These are phyloP conservation scores for Cyclina sinensis DNA, from an alignment of 1,140 invertebrate genomes.

Conservation along the genomic window DNA sequence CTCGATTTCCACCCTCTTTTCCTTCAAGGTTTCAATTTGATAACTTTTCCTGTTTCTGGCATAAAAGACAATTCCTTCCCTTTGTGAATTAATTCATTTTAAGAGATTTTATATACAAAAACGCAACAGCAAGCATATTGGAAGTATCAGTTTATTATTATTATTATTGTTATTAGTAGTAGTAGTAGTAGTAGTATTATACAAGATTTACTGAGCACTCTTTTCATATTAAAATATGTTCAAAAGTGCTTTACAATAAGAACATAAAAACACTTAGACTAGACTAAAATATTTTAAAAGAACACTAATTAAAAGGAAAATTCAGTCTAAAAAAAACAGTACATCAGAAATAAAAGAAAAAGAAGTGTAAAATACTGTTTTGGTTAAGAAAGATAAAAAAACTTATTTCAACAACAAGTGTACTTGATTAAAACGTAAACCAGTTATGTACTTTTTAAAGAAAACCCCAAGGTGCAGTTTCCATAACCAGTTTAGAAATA, in stretches of 20 bases:
- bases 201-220: conserved; percentile 27
- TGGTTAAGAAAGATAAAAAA: background rate
- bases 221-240: conserved; percentile 47
- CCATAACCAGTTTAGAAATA: background rate
- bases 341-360: background rate
- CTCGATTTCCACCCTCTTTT: no score
- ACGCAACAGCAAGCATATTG: no score
- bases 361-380: background rate
- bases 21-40: no score
- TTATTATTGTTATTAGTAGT: no score
- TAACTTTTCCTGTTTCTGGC: no score
- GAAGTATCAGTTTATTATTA: no score
- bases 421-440: background rate
- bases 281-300: conserved; percentile 8
- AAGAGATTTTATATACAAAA: no score
- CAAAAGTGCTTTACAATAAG: conserved; percentile 35
- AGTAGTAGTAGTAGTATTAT: no score
- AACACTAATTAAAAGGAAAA: background rate
- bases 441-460: background rate
- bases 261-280: background rate
- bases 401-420: background rate
- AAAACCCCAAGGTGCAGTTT: background rate
- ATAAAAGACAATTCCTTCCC: no score
- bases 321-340: conserved; percentile 19
- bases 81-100: no score